Percentiles rank a stretch among this genome's conserved stretches.
Conservation (phyloP, 2,888 invertebrate species). For the Drosophila limbata region DNA sequence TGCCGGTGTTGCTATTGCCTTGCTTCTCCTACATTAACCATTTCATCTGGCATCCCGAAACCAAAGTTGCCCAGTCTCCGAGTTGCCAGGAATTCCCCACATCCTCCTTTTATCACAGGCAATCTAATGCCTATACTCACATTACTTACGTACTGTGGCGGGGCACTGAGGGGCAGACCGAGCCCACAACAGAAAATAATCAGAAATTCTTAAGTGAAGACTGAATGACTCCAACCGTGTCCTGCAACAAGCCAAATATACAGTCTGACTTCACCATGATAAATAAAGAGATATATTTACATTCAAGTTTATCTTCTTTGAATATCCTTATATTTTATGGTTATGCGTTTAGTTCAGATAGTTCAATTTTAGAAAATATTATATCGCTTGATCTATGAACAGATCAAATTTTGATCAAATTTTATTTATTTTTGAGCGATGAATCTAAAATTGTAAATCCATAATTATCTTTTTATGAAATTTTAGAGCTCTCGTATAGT, state of each 20-base stretch:
- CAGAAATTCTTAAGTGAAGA: slow-evolving; percentile 7
- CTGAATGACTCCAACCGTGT: slow-evolving; percentile 23
- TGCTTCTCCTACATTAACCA: slow-evolving; percentile 49
- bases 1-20: neutral
- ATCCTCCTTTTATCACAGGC: slow-evolving; percentile 35
- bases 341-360: too few relatives aligned
- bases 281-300: neutral
- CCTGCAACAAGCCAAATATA: slow-evolving; percentile 20
- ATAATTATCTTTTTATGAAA: neutral
- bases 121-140: slow-evolving; percentile 42
- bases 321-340: too few relatives aligned
- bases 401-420: neutral
- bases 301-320: too few relatives aligned
- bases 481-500: neutral
- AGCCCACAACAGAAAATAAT: slow-evolving; percentile 42
- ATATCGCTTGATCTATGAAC: too few relatives aligned
- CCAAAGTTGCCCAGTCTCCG: slow-evolving; percentile 10
- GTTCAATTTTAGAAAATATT: too few relatives aligned
- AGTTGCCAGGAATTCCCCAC: slow-evolving; percentile 35
- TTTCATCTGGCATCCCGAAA: slow-evolving; percentile 50
- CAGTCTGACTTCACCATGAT: neutral
- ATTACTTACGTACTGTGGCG: slow-evolving; percentile 6
- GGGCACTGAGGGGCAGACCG: neutral
- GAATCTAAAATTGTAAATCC: too few relatives aligned
- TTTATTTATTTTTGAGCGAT: neutral